phyloP scores from a whole-genome alignment of 2,113 vertebrate species.

The Corythornis cristatus region DNA sequence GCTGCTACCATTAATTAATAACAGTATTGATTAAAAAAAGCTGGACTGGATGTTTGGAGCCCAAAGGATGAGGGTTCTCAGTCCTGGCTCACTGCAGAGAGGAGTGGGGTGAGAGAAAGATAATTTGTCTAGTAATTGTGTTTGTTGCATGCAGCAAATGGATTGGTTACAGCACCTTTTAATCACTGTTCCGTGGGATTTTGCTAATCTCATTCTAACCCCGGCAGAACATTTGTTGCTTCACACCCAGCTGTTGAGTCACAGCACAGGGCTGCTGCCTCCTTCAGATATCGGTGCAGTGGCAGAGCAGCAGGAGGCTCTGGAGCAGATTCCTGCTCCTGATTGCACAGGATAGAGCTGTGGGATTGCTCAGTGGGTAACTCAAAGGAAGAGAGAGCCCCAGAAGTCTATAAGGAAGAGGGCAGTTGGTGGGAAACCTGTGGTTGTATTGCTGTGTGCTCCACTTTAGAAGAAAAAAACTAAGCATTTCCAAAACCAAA shows the following conservation, averaged over 20 bases:
- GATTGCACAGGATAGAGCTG: not conserved
- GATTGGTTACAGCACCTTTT: slow-evolving; percentile 59
- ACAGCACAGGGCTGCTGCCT: not conserved
- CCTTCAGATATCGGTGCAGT: not conserved
- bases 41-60: not conserved
- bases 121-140: slow-evolving; percentile 56
- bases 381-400: not conserved
- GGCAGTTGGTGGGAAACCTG: not conserved
- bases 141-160: slow-evolving; percentile 46
- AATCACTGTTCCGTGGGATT: slow-evolving; percentile 50
- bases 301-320: not conserved
- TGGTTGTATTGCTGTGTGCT: not conserved
- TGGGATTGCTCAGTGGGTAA: not conserved
- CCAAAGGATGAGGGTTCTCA: not conserved
- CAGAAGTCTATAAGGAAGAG: not conserved
- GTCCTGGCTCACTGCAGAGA: not conserved
- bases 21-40: not conserved
- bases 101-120: not conserved
- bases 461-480: not conserved
- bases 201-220: slow-evolving; percentile 62
- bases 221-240: not conserved
- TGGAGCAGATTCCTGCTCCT: not conserved
- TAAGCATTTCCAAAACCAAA: not conserved
- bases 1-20: not conserved
- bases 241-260: not conserved